Conservation (phyloP, 2,888 invertebrate genomes). For the Dicyrtomina minuta region DNA sequence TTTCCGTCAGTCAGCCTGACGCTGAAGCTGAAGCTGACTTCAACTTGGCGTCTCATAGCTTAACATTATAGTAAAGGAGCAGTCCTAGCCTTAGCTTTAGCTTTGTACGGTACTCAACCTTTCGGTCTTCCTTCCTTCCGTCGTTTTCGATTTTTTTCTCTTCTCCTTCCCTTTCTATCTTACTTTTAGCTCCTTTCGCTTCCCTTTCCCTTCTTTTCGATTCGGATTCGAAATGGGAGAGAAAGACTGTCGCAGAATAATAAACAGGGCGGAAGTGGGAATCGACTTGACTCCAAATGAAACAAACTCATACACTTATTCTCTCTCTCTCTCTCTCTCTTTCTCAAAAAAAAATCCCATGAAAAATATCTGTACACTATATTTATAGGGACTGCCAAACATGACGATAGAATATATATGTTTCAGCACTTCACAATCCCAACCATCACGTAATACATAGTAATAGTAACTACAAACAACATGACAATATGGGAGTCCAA, state of each 20-base stretch:
- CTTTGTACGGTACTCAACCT: too few relatives aligned
- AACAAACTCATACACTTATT: constrained; percentile 5
- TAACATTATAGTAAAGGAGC: not conserved
- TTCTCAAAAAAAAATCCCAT: not conserved
- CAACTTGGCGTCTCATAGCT: not conserved
- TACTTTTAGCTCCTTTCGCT: too few relatives aligned
- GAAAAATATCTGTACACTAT: not conserved
- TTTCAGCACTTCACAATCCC: not conserved
- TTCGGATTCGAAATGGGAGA: not conserved
- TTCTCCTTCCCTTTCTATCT: constrained; percentile 1
- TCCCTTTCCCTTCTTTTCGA: too few relatives aligned
- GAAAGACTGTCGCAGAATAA: constrained; percentile 36
- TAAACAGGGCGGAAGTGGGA: constrained; percentile 34
- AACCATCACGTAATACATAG: too few relatives aligned
- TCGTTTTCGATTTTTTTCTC: not conserved
- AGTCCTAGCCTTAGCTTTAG: not conserved
- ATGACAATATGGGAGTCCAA: too few relatives aligned
- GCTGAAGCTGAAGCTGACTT: too few relatives aligned
- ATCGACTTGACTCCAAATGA: constrained; percentile 35
- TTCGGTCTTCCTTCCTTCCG: not conserved
- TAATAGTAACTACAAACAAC: too few relatives aligned
- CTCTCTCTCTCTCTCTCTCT: not conserved
- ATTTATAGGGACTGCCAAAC: too few relatives aligned
- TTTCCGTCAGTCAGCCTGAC: not conserved
- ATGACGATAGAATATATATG: not conserved